phyloP scores from a whole-genome alignment of 2,113 vertebrate species.

The Thamnophis sirtalis region DNA sequence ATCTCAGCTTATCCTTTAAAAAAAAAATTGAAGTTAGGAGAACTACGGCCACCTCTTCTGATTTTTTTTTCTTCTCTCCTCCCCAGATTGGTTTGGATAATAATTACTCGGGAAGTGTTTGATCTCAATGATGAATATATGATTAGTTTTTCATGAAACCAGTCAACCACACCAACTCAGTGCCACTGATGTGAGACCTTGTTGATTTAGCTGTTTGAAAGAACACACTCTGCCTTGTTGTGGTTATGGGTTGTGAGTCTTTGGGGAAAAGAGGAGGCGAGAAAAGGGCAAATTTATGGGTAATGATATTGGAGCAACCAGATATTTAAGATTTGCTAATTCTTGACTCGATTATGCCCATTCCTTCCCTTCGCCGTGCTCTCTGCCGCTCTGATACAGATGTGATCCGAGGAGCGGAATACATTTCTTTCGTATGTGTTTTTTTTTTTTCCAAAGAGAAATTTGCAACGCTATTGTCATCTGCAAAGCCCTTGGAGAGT shows the following conservation, averaged over 20 bases:
- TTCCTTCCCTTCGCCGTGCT: conserved; percentile 66
- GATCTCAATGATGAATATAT: conserved; percentile 98
- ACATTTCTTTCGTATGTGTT: conserved; percentile 52
- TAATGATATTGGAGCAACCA: conserved; percentile 94
- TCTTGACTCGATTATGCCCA: conserved; percentile 83
- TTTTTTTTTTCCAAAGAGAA: conserved; percentile 55
- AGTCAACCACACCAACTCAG: conserved; percentile 84
- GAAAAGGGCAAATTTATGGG: conserved; percentile 92
- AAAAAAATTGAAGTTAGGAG: conserved; percentile 20
- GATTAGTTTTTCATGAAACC: conserved; percentile 99
- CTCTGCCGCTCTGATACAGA: conserved; percentile 68
- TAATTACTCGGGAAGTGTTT: conserved; percentile 95
- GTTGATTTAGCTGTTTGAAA: conserved; percentile 94
- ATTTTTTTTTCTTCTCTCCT: conserved; percentile 59
- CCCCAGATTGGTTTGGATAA: conserved; percentile 88
- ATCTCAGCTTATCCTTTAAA: neutral
- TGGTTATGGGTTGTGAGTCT: conserved; percentile 77
- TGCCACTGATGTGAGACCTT: conserved; percentile 86
- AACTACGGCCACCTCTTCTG: conserved; percentile 74
- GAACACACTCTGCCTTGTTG: conserved; percentile 74
- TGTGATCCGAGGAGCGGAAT: conserved; percentile 74
- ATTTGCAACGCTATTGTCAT: conserved; percentile 75
- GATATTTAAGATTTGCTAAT: conserved; percentile 93
- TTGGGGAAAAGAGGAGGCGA: conserved; percentile 79
- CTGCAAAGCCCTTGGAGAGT: conserved; percentile 65